Conservation (phyloP, 1,140 invertebrate genomes). For the Bradysia coprophila region DNA sequence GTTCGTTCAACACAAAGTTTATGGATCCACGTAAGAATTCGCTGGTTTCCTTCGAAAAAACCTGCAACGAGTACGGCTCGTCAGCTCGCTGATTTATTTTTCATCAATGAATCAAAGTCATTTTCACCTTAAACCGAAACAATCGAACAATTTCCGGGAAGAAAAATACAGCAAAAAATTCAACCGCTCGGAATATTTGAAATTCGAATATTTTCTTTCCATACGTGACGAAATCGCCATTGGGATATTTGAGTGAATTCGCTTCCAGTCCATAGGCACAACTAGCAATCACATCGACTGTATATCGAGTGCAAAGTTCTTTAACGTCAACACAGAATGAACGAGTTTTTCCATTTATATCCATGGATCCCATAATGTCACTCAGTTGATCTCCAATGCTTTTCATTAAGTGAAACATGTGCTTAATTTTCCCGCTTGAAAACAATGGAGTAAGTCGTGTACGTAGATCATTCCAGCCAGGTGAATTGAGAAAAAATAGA, state of each 20-base stretch:
- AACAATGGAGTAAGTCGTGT: constrained; percentile 24
- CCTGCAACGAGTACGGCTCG: too few relatives aligned
- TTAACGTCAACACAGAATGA: constrained; percentile 22
- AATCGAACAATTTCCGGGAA: neutral
- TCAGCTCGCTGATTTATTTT: too few relatives aligned
- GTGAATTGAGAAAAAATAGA: constrained; percentile 15
- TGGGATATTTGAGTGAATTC: constrained; percentile 18
- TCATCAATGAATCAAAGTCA: too few relatives aligned
- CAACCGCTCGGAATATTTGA: constrained; percentile 28
- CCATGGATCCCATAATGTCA: neutral
- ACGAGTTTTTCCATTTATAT: neutral
- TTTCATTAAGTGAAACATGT: constrained; percentile 19
- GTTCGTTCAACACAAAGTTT: constrained; percentile 16
- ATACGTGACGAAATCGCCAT: constrained; percentile 19
- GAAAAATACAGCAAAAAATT: constrained; percentile 4
- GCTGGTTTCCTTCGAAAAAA: constrained; percentile 11
- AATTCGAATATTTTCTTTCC: constrained; percentile 12
- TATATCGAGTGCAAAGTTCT: constrained; percentile 34
- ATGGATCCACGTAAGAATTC: constrained; percentile 19
- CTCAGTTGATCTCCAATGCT: constrained; percentile 10
- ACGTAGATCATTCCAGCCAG: constrained; percentile 23
- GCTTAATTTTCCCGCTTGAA: constrained; percentile 24
- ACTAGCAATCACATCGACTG: constrained; percentile 28
- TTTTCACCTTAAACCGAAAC: neutral
- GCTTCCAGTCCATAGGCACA: constrained; percentile 24